Percentiles rank a stretch among this genome's conserved stretches.
Evolutionary conservation across 2,797 vertebrate genomes (phyloP).

Genomic region (Poliocrania exsul): DNA sequence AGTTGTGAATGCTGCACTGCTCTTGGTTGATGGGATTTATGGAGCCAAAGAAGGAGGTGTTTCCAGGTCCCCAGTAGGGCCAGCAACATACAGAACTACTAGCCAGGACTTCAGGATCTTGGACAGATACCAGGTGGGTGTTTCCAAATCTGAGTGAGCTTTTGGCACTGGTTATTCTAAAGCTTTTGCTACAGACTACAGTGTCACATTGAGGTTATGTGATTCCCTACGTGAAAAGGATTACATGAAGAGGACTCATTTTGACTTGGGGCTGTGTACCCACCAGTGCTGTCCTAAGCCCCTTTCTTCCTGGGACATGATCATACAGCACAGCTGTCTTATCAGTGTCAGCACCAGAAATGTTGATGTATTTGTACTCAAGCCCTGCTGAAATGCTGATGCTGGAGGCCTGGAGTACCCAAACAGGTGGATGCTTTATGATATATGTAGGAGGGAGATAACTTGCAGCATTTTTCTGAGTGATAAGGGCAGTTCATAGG

Average conservation of each 20-base stretch:
- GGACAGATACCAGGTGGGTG: slow-evolving; percentile 92
- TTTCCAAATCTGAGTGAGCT: background rate
- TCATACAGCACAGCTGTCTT: background rate
- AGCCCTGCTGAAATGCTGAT: background rate
- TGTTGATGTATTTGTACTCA: background rate
- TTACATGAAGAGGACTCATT: background rate
- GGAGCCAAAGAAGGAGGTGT: slow-evolving; percentile 78
- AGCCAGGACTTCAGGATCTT: slow-evolving; percentile 91
- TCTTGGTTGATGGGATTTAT: slow-evolving; percentile 90
- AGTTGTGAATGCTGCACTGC: slow-evolving; percentile 86
- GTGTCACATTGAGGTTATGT: background rate
- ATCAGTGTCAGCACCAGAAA: background rate
- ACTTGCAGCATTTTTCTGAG: background rate
- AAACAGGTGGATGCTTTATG: background rate
- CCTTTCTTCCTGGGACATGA: background rate
- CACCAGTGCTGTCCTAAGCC: background rate
- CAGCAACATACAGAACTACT: slow-evolving; percentile 82
- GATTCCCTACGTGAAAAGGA: background rate
- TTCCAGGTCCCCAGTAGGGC: slow-evolving; percentile 58
- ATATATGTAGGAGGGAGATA: background rate
- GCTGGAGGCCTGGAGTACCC: background rate
- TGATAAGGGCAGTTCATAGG: background rate
- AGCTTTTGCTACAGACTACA: background rate
- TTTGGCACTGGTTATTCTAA: background rate
- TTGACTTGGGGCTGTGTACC: background rate